Evolutionary conservation across 1,140 invertebrate genomes (phyloP), one percentile per base, ranked within the genome.

Genomic region (Scaptomyza graminum): DNA sequence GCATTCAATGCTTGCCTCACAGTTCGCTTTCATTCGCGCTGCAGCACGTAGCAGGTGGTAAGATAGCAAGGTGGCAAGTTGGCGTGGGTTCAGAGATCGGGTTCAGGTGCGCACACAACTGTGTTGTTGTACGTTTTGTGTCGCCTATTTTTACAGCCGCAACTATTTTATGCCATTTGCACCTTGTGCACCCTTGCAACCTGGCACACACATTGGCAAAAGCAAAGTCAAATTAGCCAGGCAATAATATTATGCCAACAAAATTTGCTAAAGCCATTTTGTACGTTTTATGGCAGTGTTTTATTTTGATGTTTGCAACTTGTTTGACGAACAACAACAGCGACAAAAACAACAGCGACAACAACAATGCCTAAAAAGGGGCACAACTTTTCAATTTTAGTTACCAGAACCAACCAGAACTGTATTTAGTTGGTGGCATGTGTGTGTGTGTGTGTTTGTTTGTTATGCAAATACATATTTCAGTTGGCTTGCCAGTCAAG

Each of bases 81-180:
- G 37, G 71, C 52, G 28, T 28, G 31, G 51, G 22, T 44, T 22
- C 15, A 46, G 34, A 22, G 37, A 39, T 67, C 13, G 54, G 34
- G 69, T 60, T 54, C 63, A 60, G 54, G 41, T 60, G 52, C 41
- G 37, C 31, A 34, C 51, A 52, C 28, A 31, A 7, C 28, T 31
- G 7, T 31, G 28, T 34, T 34, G 31, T 41, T 52, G 65, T 56
- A 16, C 57, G 51, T 81, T 82, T 85, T 62, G 79, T 70, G 79
- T 82, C 71, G 67, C 63, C 65, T 63, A 71, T 75, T 87, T 63
- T 78, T 69, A 79, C 57, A 50, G 63, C 74, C 79, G 82, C 63
- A 52, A 61, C 68, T 83, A 82, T 88, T 87, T 87, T 65, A 88
- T 79, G 79, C 83, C 83, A 87, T 88, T 87, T 83, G 83, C 83